phyloP scores from a whole-genome alignment of 2,797 vertebrate genomes.

The Characodon lateralis region DNA sequence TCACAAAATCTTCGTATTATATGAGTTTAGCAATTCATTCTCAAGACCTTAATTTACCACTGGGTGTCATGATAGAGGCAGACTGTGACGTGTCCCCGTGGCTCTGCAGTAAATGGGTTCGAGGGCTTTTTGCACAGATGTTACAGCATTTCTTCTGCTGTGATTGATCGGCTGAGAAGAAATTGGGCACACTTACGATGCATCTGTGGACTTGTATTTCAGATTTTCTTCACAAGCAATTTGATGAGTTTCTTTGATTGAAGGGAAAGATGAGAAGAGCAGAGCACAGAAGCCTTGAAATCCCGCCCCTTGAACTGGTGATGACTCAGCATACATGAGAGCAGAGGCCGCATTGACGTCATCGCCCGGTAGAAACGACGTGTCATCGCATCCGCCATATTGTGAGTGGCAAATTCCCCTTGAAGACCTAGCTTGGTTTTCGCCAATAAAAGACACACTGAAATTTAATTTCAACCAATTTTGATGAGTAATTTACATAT shows the following conservation, averaged over 20 bases:
- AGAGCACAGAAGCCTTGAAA: not conserved
- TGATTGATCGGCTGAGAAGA: conserved; percentile 19
- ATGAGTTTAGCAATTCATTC: not conserved
- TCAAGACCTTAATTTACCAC: conserved; percentile 47
- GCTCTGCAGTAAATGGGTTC: conserved; percentile 23
- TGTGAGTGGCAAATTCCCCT: not conserved
- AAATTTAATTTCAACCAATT: not conserved
- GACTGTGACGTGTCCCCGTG: conserved; percentile 68
- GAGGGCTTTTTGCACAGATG: not conserved
- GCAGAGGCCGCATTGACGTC: not conserved
- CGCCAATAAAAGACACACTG: not conserved
- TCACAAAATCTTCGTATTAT: not conserved
- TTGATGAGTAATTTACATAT: not conserved
- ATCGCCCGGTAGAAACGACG: not conserved
- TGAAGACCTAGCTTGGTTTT: not conserved
- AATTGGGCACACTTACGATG: conserved; percentile 9
- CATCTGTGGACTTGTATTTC: conserved; percentile 3
- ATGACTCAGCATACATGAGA: not conserved
- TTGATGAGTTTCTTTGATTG: conserved; percentile 4
- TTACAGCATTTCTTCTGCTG: conserved; percentile 20
- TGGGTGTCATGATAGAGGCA: conserved; percentile 69
- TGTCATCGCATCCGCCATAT: not conserved
- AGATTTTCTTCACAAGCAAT: not conserved
- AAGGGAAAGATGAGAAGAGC: not conserved
- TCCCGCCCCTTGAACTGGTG: conserved; percentile 5